Conservation (phyloP, 2,113 vertebrate species). For the Aplodontia rufa region DNA sequence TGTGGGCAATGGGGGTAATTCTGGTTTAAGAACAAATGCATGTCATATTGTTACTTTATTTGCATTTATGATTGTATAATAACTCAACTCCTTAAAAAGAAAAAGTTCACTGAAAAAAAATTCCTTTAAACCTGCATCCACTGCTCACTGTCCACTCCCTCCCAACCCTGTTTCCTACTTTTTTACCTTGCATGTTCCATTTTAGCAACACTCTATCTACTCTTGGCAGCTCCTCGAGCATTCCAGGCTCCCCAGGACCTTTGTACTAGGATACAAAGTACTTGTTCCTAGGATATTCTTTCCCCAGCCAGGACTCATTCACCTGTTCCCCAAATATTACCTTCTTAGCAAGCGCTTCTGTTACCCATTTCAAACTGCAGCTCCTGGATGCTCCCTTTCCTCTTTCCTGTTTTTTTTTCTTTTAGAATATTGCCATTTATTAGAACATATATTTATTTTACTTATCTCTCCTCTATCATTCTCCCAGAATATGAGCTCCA, state of each 20-base stretch:
- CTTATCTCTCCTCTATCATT: background rate
- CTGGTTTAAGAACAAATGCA: too few relatives aligned
- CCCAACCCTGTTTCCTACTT: background rate
- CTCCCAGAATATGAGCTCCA: background rate
- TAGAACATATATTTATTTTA: background rate
- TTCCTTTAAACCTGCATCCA: too few relatives aligned
- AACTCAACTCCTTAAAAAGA: too few relatives aligned
- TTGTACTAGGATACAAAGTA: too few relatives aligned
- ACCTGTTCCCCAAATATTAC: background rate
- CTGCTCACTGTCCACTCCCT: background rate
- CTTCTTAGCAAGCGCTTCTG: background rate
- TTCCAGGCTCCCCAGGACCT: background rate
- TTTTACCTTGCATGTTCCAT: background rate
- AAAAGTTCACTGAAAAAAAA: too few relatives aligned
- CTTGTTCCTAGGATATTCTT: background rate
- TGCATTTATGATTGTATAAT: too few relatives aligned
- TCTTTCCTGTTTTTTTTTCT: background rate
- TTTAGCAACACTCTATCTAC: background rate
- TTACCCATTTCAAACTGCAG: background rate
- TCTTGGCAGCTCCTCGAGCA: background rate
- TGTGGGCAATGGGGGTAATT: too few relatives aligned
- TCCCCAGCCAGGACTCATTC: background rate
- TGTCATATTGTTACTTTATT: too few relatives aligned
- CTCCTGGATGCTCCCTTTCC: background rate
- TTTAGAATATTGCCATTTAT: background rate